Percentiles rank a stretch among this genome's conserved stretches.
Conservation (phyloP, 2,113 vertebrate genomes). For the Rostratula benghalensis region DNA sequence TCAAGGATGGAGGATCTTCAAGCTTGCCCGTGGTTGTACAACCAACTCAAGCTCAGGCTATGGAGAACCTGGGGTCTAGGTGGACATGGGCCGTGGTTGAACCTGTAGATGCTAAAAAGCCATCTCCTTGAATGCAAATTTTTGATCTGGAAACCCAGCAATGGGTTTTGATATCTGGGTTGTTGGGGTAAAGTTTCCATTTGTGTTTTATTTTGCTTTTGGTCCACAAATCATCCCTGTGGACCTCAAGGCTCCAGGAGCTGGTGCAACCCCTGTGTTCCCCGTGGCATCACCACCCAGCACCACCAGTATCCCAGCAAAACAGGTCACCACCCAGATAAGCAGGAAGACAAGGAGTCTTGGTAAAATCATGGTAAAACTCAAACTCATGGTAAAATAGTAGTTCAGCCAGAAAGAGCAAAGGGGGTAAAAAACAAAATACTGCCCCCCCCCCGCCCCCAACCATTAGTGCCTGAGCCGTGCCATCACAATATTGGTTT, state of each 20-base stretch:
- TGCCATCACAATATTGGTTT: neutral
- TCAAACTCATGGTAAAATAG: neutral
- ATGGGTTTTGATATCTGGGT: neutral
- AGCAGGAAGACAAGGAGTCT: neutral
- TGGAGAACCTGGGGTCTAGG: neutral
- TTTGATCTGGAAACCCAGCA: neutral
- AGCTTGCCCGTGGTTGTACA: neutral
- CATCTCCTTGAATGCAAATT: neutral
- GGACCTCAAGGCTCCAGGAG: neutral
- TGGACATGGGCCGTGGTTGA: fast-evolving
- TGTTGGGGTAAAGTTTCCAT: neutral
- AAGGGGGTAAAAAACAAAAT: too few relatives aligned
- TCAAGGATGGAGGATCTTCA: neutral
- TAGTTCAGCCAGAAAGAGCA: neutral
- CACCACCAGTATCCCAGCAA: neutral
- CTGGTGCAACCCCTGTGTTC: fast-evolving
- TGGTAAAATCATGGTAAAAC: neutral
- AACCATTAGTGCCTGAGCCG: neutral
- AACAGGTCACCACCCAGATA: neutral
- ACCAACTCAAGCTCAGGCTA: neutral
- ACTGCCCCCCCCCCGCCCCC: too few relatives aligned
- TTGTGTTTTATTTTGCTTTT: neutral
- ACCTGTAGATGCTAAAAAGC: fast-evolving
- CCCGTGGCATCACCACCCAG: fast-evolving
- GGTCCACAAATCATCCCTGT: neutral